phyloP scores from a whole-genome alignment of 1,140 invertebrate genomes.

The Aphaenogaster ashmeadi region DNA sequence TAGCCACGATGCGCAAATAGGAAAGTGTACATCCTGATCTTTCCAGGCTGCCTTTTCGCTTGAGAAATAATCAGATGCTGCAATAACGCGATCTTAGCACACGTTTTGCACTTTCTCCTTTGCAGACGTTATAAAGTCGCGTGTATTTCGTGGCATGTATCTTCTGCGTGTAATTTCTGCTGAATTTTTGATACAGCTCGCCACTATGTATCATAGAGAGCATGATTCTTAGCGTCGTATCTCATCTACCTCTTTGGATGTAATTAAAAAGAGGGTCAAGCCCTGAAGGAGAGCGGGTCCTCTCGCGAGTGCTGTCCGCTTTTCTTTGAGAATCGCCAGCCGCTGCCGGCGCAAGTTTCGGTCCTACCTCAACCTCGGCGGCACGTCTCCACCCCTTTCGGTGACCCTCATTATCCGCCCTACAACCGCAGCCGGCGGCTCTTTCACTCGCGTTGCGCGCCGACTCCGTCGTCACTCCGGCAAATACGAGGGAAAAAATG shows the following conservation, averaged over 20 bases:
- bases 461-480: slow-evolving; percentile 54
- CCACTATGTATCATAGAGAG: background rate
- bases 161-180: slow-evolving; percentile 34
- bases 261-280: slow-evolving; percentile 84
- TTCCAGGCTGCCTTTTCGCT: background rate
- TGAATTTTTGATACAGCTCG: background rate
- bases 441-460: slow-evolving; percentile 48
- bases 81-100: background rate
- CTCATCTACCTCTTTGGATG: slow-evolving; percentile 55
- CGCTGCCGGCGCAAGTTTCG: slow-evolving; percentile 57
- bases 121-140: background rate
- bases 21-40: background rate
- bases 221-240: background rate
- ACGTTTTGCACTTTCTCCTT: background rate
- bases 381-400: background rate
- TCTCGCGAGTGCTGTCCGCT: slow-evolving; percentile 55
- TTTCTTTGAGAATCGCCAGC: slow-evolving; percentile 59
- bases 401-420: background rate
- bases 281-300: slow-evolving; percentile 71
- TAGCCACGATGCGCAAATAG: background rate
- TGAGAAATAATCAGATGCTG: background rate
- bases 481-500: slow-evolving; percentile 22
- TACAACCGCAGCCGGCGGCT: slow-evolving; percentile 46
- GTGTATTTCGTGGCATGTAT: background rate
- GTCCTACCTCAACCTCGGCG: slow-evolving; percentile 30